Conservation (phyloP, 2,888 invertebrate genomes). For the Dyspetes luteomarginatus region DNA sequence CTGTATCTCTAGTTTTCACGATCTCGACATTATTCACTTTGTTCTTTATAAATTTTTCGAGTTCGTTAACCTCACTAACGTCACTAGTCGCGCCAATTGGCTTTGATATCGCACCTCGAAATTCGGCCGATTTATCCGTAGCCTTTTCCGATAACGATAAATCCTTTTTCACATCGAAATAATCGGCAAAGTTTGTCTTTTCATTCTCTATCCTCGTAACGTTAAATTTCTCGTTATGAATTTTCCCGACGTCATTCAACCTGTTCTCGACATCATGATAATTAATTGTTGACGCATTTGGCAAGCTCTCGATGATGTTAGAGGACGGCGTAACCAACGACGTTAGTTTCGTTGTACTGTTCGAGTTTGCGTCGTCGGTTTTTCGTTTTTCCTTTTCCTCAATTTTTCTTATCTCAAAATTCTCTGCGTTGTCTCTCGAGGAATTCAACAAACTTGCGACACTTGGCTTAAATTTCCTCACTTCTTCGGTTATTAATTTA, state of each 20-base stretch:
- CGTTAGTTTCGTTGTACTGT: neutral
- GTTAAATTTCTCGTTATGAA: slow-evolving; percentile 5
- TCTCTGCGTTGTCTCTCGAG: slow-evolving; percentile 1
- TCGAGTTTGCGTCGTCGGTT: slow-evolving; percentile 2
- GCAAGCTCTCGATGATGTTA: slow-evolving; percentile 65
- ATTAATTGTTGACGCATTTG: slow-evolving; percentile 77
- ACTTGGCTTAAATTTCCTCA: slow-evolving; percentile 28
- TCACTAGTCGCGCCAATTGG: slow-evolving; percentile 11
- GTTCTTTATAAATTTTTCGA: neutral
- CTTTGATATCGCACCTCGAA: slow-evolving; percentile 31
- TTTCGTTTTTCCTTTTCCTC: slow-evolving; percentile 29
- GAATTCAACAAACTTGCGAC: slow-evolving; percentile 14
- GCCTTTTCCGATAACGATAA: slow-evolving; percentile 13
- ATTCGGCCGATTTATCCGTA: slow-evolving; percentile 20
- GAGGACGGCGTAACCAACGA: slow-evolving; percentile 20
- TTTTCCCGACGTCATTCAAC: slow-evolving; percentile 14
- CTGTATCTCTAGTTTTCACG: neutral
- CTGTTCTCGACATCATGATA: slow-evolving; percentile 13
- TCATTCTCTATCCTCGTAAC: slow-evolving; percentile 16
- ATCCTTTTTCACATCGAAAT: slow-evolving; percentile 2
- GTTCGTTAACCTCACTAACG: slow-evolving; percentile 21
- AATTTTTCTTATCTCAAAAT: slow-evolving; percentile 21
- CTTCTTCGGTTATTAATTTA: slow-evolving; percentile 6
- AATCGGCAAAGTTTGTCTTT: neutral
- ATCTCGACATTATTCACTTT: neutral